A percentile compares a stretch with the other conserved stretches of the same genome.
phyloP scores from a whole-genome alignment of 2,888 invertebrate genomes.

The Pasiphila rectangulata region DNA sequence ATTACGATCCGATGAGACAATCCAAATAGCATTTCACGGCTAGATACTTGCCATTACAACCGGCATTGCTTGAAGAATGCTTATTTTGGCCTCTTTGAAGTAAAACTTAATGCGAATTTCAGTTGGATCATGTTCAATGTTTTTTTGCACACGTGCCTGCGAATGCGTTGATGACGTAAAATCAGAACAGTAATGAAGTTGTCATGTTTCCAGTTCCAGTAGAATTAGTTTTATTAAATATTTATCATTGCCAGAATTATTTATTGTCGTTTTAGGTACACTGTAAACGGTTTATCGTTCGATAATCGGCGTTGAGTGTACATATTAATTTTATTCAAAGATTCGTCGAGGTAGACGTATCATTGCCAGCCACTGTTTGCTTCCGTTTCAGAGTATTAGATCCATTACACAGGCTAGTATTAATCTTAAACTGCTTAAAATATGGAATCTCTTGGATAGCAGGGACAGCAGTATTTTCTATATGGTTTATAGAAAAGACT shows the following conservation, averaged over 20 bases:
- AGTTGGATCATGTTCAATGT: slow-evolving; percentile 12
- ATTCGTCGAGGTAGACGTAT: too few relatives aligned
- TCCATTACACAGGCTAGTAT: too few relatives aligned
- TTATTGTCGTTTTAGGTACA: slow-evolving; percentile 9
- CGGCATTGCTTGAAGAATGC: too few relatives aligned
- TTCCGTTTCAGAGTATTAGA: too few relatives aligned
- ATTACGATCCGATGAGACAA: slow-evolving; percentile 20
- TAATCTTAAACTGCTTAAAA: too few relatives aligned
- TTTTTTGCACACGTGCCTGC: neutral
- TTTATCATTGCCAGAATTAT: slow-evolving; percentile 7
- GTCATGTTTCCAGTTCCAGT: slow-evolving; percentile 3
- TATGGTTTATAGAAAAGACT: too few relatives aligned
- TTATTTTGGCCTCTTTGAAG: too few relatives aligned
- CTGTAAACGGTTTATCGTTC: slow-evolving; percentile 7
- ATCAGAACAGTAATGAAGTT: slow-evolving; percentile 4
- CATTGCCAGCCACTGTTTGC: too few relatives aligned
- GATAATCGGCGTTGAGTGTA: neutral
- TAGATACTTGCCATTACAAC: neutral
- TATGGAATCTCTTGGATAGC: too few relatives aligned
- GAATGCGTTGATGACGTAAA: slow-evolving; percentile 1
- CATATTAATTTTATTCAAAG: too few relatives aligned
- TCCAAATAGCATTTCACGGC: slow-evolving; percentile 7
- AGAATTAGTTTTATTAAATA: slow-evolving; percentile 3
- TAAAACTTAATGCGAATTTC: slow-evolving; percentile 3
- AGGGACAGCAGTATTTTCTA: too few relatives aligned